Evolutionary conservation across 35 echinoderm and acorn worm genomes (phyloP).

Genomic region (Lytechinus pictus): DNA sequence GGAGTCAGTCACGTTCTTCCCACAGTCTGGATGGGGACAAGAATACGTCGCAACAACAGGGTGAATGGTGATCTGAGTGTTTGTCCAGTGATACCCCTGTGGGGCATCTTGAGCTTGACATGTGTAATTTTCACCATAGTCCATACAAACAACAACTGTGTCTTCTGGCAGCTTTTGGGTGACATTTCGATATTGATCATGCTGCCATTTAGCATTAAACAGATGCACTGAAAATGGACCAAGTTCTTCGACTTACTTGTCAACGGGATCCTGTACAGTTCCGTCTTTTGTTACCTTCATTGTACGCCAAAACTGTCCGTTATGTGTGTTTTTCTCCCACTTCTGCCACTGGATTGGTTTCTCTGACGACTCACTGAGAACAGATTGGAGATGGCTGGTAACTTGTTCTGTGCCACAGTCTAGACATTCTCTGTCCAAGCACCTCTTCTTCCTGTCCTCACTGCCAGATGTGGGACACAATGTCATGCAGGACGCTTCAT

Average conservation of each 20-base stretch:
- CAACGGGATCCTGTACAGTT: background rate
- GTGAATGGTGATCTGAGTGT: constrained; percentile 52
- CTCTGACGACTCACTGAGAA: background rate
- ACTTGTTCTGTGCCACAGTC: constrained; percentile 7
- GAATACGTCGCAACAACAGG: constrained; percentile 30
- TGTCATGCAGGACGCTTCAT: background rate
- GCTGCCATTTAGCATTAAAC: constrained; percentile 48
- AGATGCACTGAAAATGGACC: background rate
- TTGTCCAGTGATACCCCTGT: constrained; percentile 50
- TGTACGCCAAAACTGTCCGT: too few relatives aligned
- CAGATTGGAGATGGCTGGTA: background rate
- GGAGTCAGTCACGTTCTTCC: background rate
- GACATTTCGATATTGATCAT: constrained; percentile 6
- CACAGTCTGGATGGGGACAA: background rate
- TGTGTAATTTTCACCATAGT: constrained; percentile 67
- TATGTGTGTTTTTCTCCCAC: too few relatives aligned
- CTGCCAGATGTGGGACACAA: background rate
- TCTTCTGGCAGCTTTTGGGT: background rate
- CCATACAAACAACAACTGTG: background rate
- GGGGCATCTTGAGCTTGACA: constrained; percentile 53
- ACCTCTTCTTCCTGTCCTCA: background rate
- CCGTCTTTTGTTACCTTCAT: constrained; percentile 29
- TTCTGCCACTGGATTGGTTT: background rate
- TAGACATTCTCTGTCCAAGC: constrained; percentile 26
- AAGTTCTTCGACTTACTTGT: background rate